These are phyloP conservation scores for Ectropis crepuscularia DNA, from an alignment of 2,888 invertebrate genomes.

Conservation along the genomic window DNA sequence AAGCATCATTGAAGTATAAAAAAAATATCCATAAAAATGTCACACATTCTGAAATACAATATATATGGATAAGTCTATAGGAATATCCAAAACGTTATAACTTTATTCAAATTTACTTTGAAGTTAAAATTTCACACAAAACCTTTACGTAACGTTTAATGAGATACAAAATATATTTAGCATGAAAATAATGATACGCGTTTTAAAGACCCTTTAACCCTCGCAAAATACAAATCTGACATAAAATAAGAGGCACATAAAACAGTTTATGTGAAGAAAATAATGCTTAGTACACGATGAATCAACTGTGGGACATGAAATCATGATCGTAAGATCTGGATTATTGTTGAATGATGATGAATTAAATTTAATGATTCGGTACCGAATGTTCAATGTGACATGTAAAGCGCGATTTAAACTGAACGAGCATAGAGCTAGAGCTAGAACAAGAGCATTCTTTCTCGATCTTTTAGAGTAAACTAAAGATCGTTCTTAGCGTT, in stretches of 20 bases:
- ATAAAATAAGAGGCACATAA: constrained; percentile 27
- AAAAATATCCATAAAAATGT: too few relatives aligned
- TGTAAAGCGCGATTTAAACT: too few relatives aligned
- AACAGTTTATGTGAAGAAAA: constrained; percentile 31
- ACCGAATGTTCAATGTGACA: too few relatives aligned
- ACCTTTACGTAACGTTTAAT: constrained; percentile 14
- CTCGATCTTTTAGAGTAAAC: too few relatives aligned
- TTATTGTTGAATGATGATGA: too few relatives aligned
- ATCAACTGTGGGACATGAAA: neutral
- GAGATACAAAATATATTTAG: constrained; percentile 19
- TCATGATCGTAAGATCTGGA: neutral
- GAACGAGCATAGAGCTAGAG: too few relatives aligned
- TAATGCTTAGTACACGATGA: constrained; percentile 5
- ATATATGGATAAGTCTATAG: neutral
- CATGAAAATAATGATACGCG: constrained; percentile 26
- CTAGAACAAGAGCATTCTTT: too few relatives aligned
- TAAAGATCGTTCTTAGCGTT: too few relatives aligned
- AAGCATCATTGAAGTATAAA: too few relatives aligned
- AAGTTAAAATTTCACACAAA: constrained; percentile 13
- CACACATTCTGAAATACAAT: neutral
- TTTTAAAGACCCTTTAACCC: constrained; percentile 24
- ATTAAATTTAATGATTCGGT: too few relatives aligned
- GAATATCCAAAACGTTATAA: neutral
- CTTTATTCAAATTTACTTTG: constrained; percentile 2
- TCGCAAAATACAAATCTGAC: constrained; percentile 30